Conservation (phyloP, 2,888 invertebrate species). For the Caenorhabditis doughertyi region DNA sequence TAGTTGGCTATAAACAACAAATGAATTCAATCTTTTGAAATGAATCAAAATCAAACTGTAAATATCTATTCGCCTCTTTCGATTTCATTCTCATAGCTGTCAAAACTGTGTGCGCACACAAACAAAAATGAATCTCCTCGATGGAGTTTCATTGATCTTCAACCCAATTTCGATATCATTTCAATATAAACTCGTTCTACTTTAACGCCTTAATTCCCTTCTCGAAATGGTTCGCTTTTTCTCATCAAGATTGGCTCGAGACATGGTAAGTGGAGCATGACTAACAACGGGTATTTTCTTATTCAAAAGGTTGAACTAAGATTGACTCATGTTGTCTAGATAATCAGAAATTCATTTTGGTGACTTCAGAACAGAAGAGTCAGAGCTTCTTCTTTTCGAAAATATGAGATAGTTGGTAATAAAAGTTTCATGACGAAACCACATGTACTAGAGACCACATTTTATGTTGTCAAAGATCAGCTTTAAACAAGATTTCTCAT, state of each 20-base stretch:
- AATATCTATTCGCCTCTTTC: not conserved
- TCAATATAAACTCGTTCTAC: not conserved
- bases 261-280: conserved; percentile 48
- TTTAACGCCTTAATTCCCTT: not conserved
- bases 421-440: conserved; percentile 30
- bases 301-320: not conserved
- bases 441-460: conserved; percentile 7
- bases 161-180: conserved; percentile 16
- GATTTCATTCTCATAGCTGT: conserved; percentile 37
- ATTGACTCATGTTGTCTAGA: conserved; percentile 26
- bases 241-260: conserved; percentile 58
- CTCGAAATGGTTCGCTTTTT: conserved; percentile 60
- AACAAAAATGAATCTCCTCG: conserved; percentile 21
- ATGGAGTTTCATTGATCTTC: not conserved
- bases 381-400: conserved; percentile 6
- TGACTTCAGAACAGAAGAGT: conserved; percentile 4
- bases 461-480: conserved; percentile 21
- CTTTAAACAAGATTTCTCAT: not conserved
- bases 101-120: conserved; percentile 32
- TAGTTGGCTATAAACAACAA: no score
- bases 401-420: conserved; percentile 6
- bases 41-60: conserved; percentile 15
- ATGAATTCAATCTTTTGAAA: not conserved
- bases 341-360: conserved; percentile 6
- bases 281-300: conserved; percentile 8